These are phyloP conservation scores for Theristicus caerulescens DNA, from an alignment of 2,113 vertebrate genomes.

Conservation along the genomic window DNA sequence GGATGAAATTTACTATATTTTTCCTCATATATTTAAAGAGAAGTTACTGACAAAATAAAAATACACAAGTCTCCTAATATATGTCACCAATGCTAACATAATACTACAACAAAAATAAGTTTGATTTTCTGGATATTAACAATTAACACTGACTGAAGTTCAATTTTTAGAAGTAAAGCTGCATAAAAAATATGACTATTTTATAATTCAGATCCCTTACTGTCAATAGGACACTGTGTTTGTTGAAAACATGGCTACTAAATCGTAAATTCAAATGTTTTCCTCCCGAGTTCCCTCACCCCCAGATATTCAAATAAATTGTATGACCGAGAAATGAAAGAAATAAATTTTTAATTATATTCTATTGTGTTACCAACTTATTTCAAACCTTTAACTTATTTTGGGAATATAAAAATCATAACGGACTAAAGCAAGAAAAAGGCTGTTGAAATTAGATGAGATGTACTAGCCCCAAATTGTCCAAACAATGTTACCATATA, in stretches of 20 bases:
- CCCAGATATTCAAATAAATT: background rate
- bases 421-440: background rate
- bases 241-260: background rate
- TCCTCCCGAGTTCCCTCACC: accelerated
- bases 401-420: background rate
- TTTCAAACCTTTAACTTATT: background rate
- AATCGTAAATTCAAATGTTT: background rate
- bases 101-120: background rate
- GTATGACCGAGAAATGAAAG: background rate
- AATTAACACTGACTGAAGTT: background rate
- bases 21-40: background rate
- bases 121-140: background rate
- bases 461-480: background rate
- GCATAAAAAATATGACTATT: background rate
- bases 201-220: background rate
- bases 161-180: background rate
- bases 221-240: accelerated
- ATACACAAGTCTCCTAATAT: background rate
- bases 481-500: background rate
- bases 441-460: background rate
- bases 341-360: background rate
- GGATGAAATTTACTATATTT: background rate
- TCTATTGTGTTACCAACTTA: background rate
- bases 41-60: background rate
- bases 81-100: background rate